Percentiles rank a stretch among this genome's conserved stretches.
These are phyloP conservation scores for Montipora capitata DNA, from an alignment of 92 coral and sea anemone species.

Conservation along the genomic window DNA sequence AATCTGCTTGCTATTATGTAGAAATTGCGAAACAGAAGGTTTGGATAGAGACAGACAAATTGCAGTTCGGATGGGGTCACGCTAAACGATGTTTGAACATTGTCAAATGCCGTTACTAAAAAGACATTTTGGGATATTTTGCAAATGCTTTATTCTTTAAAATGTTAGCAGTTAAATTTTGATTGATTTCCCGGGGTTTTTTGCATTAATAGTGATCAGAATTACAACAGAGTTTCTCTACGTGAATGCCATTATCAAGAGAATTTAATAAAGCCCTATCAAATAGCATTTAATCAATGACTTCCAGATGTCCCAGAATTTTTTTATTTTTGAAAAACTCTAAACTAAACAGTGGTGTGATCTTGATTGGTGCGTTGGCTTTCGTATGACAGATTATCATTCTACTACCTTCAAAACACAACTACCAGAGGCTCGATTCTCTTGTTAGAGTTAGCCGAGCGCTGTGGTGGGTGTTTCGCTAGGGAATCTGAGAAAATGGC, in stretches of 20 bases:
- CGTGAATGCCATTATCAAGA: conserved; percentile 16
- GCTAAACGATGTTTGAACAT: not conserved
- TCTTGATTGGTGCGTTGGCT: conserved; percentile 36
- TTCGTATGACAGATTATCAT: conserved; percentile 22
- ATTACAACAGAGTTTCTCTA: conserved; percentile 6
- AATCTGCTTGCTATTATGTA: not conserved
- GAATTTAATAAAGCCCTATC: too few relatives aligned
- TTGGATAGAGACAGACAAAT: not conserved
- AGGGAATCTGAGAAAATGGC: conserved; percentile 20
- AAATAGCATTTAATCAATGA: not conserved
- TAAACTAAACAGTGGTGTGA: not conserved
- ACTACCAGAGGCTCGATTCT: too few relatives aligned
- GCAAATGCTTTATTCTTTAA: not conserved
- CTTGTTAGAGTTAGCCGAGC: too few relatives aligned
- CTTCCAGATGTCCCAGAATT: conserved; percentile 9
- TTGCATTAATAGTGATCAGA: not conserved
- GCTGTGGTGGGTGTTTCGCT: too few relatives aligned
- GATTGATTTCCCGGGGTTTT: too few relatives aligned
- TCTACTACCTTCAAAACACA: not conserved
- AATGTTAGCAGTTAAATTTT: not conserved
- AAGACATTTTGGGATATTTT: not conserved
- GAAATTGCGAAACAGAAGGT: conserved; percentile 27
- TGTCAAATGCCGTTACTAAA: not conserved
- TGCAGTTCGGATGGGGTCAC: conserved; percentile 7
- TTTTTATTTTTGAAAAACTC: conserved; percentile 29